Conservation (phyloP, 2,888 invertebrate genomes). For the Drosophila monieri region DNA sequence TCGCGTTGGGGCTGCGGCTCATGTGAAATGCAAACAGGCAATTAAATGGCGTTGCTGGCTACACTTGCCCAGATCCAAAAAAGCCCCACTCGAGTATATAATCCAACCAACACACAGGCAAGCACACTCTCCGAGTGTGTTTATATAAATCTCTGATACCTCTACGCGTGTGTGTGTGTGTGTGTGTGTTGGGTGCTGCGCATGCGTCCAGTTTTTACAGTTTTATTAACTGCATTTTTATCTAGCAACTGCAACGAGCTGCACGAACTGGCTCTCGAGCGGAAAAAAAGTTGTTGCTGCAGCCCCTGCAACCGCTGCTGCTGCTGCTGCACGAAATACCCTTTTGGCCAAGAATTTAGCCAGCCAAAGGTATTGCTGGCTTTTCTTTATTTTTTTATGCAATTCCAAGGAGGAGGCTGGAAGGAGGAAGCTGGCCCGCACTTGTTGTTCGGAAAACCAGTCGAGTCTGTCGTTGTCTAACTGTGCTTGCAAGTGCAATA, state of each 20-base stretch:
- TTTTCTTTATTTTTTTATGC: not conserved
- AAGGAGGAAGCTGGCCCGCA: slow-evolving; percentile 64
- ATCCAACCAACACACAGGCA: not conserved
- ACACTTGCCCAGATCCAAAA: slow-evolving; percentile 66
- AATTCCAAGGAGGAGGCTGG: slow-evolving; percentile 35
- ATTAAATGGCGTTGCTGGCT: slow-evolving; percentile 78
- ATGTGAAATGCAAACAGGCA: slow-evolving; percentile 78
- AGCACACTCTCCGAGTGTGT: not conserved
- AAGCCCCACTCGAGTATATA: slow-evolving; percentile 21
- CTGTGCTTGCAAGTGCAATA: slow-evolving; percentile 59
- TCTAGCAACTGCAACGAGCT: slow-evolving; percentile 73
- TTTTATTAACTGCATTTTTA: slow-evolving; percentile 82
- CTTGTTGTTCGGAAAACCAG: slow-evolving; percentile 65
- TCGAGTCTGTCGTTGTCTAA: slow-evolving; percentile 68
- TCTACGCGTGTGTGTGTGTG: slow-evolving; percentile 19
- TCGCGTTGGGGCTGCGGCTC: slow-evolving; percentile 50
- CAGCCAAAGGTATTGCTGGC: slow-evolving; percentile 57
- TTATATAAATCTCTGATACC: slow-evolving; percentile 32
- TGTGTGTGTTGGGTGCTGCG: slow-evolving; percentile 62
- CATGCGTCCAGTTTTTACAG: slow-evolving; percentile 83
- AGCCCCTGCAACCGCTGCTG: slow-evolving; percentile 53
- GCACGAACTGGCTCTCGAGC: slow-evolving; percentile 78
- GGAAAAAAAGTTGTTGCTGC: slow-evolving; percentile 67
- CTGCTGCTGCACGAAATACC: slow-evolving; percentile 74
- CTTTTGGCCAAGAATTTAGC: slow-evolving; percentile 76